A percentile compares a stretch with the other conserved stretches of the same genome.
Conservation (phyloP, 2,113 vertebrate species). For the Menidia beryllina region DNA sequence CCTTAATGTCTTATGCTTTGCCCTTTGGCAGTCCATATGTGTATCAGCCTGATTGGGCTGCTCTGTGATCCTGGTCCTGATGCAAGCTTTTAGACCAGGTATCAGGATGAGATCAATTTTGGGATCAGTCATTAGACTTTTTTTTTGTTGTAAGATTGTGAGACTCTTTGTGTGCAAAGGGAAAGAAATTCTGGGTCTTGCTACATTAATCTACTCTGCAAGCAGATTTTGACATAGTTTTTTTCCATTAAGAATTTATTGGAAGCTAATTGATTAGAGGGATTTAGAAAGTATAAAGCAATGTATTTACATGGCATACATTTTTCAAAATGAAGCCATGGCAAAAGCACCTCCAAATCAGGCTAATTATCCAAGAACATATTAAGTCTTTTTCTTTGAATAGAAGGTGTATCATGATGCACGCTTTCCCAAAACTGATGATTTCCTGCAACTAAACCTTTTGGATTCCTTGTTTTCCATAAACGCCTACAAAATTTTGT, state of each 20-base stretch:
- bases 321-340: too few relatives aligned
- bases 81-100: constrained; percentile 29
- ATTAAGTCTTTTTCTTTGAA: neutral
- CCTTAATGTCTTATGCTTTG: constrained; percentile 70
- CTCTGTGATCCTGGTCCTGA: constrained; percentile 25
- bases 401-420: neutral
- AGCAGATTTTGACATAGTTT: neutral
- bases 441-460: too few relatives aligned
- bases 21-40: constrained; percentile 62
- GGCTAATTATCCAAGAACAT: neutral
- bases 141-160: too few relatives aligned
- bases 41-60: constrained; percentile 48
- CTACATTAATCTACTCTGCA: neutral
- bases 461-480: too few relatives aligned
- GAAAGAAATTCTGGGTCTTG: neutral
- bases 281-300: neutral
- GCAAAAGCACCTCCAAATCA: neutral
- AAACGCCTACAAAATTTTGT: too few relatives aligned
- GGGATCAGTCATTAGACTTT: too few relatives aligned
- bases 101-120: too few relatives aligned
- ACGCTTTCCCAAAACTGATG: too few relatives aligned
- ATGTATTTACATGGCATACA: neutral
- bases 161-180: too few relatives aligned
- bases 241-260: too few relatives aligned
- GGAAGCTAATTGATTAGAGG: too few relatives aligned